Evolutionary conservation across 2,888 invertebrate species (phyloP).

Genomic region (Chalcosyrphus nemorum): DNA sequence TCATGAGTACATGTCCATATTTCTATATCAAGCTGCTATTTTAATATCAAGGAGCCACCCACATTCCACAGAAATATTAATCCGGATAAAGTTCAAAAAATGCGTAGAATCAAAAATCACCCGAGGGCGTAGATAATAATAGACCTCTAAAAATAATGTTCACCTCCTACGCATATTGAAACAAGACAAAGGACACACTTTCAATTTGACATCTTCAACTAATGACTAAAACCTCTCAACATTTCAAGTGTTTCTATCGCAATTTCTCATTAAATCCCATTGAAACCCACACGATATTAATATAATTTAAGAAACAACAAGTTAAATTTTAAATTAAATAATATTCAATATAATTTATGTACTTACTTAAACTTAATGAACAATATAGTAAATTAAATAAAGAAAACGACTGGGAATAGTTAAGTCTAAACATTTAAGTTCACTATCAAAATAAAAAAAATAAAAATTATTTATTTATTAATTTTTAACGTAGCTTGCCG

Average conservation of each 20-base stretch:
- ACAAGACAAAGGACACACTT: no score
- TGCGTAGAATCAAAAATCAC: no score
- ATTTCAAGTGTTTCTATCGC: neutral
- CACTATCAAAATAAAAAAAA: neutral
- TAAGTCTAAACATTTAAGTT: conserved; percentile 36
- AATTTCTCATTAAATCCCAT: neutral
- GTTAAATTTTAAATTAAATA: neutral
- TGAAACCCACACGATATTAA: neutral
- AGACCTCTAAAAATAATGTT: no score
- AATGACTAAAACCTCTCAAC: neutral
- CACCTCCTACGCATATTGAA: no score
- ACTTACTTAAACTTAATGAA: neutral
- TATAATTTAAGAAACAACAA: neutral
- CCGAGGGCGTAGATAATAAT: no score
- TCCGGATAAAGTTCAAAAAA: no score
- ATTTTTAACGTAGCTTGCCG: neutral
- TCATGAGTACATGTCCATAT: no score
- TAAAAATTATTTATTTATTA: neutral
- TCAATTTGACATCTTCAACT: neutral
- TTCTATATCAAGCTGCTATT: no score
- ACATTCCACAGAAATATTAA: no score
- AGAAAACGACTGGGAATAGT: conserved; percentile 54
- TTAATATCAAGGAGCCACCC: no score
- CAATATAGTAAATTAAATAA: neutral
- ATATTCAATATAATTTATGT: neutral